Evolutionary conservation across 2,797 vertebrate genomes (phyloP).

Genomic region (Eulemur rubriventer): DNA sequence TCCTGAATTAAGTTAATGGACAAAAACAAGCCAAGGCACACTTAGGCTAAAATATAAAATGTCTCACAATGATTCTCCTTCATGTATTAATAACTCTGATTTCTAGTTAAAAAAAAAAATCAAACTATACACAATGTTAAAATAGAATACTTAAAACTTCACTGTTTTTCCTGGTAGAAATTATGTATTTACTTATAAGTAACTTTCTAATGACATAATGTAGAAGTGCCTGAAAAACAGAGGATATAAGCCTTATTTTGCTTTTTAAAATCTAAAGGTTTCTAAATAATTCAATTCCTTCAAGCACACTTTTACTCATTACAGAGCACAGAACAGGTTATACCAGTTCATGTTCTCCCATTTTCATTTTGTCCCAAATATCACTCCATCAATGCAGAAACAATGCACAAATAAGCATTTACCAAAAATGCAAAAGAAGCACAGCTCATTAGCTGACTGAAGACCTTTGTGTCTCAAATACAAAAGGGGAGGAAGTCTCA

Average conservation of each 20-base stretch:
- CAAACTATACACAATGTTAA: not conserved
- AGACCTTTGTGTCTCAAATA: not conserved
- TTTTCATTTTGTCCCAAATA: slow-evolving; percentile 13
- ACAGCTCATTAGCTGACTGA: not conserved
- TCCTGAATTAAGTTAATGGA: not conserved
- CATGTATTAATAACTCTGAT: not conserved
- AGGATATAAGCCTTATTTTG: not conserved
- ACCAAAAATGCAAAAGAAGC: not conserved
- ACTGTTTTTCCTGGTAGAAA: slow-evolving; percentile 9
- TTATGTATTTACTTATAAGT: not conserved
- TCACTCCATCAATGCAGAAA: not conserved
- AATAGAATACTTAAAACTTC: not conserved
- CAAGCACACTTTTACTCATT: not conserved
- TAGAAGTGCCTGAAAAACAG: not conserved
- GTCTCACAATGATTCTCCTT: not conserved
- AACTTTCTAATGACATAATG: not conserved
- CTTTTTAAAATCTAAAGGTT: not conserved
- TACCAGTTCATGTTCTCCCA: not conserved
- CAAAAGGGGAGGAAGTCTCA: not conserved
- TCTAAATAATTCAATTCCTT: not conserved
- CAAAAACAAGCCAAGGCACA: not conserved
- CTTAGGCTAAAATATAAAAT: not conserved
- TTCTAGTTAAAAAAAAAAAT: not conserved
- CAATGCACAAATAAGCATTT: not conserved
- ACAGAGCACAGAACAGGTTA: not conserved